Evolutionary conservation across 2,113 vertebrate genomes (phyloP), one percentile per base, ranked within the genome.

Genomic region (Poeciliopsis turrubarensis): DNA sequence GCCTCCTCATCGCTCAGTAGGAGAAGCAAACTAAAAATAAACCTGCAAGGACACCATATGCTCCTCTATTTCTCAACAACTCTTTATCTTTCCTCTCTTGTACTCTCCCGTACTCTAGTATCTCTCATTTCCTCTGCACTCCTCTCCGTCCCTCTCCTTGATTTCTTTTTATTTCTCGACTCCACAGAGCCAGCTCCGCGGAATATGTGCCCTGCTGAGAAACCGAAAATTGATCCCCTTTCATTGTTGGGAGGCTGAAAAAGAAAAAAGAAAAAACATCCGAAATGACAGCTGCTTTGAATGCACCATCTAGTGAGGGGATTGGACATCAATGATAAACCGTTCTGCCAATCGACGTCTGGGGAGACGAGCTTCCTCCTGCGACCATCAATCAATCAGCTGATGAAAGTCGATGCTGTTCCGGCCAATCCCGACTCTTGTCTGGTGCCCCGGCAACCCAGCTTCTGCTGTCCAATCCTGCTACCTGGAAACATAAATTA

Each of bases 21-120:
- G 88, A 87, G 82, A 27, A 65, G 80, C 62, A 67, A 61, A 68
- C 91, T 91, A 91, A 89, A 91, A 91, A 92, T 91, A 91, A 88
- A 86, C 84, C 84, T 68, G 84, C 89, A 87, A 88, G 86, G 86
- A 90, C 89, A 89, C 83, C 91, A 86, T 87, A 88, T 90, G 88
- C 71, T 89, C 78, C 39, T 71, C 75, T 66, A 9, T 60, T 81
- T 73, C 76, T 73, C 76, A 79, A 47, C 68, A 32, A 72, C 68
- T 60, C 80, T 47, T 72, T 69, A 30, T 73, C 65, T 67, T 47
- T 31, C 57, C 44, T 76, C 72, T 57, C 68, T 34, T 47, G n/a
- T 77, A 15, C 15, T 63, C 75, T 30, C 19, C 47, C 63, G 3
- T 34, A 61, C 77, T 75, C 22, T 7, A 76, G 37, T 25, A 19